Base-by-base conservation (phyloP, 2,113 vertebrate genomes). In the Paracanthobrama guichenoti region DNA sequence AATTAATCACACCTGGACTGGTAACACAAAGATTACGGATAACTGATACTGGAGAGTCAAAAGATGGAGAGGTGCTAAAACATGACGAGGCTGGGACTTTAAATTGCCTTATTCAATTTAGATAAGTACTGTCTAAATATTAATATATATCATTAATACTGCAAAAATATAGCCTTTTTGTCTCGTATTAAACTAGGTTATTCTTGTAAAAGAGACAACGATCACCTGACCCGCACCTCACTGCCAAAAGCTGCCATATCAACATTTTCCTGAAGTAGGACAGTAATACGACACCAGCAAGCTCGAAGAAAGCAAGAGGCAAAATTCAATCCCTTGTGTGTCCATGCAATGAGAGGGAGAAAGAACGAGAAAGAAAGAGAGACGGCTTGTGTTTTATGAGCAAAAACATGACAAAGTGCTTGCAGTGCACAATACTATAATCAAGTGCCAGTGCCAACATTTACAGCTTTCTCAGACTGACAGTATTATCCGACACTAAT, bases 251-350 rank as follows among this genome's bases (percentile, higher is more conserved):
- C 81, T 77, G 75, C 67, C 76, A 48, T 80, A 87, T 92, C 89
- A 90, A 87, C 87, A 86, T 57, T 64, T 87, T 86, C 86, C 64
- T 75, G 64, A 86, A 85, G 86, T 42, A 85, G 87, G 79, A 74
- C 24, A 87, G 93, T 89, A 93, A 94, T 84, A 75, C 0, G 88
- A 93, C 85, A 92, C 93, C 90, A 77, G 31, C 31, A 53, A 4
- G 14, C 44, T 84, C 82, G 74, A 64, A 55, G 80, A 83, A 85
- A 89, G n/a, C n/a, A 80, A 53, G 77, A 81, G 83, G 84, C 73
- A 87, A 86, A 84, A 92, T 88, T 82, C 83, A 89, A 91, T 87
- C 88, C 82, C 78, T 50, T 2, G 75, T 39, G 79, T 66, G 26
- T 24, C 28, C 42, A 57, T 24, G 22, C 22, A 57, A 53, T 28